phyloP scores from a whole-genome alignment of 2,113 vertebrate genomes.

The Notarius quadriscutis region DNA sequence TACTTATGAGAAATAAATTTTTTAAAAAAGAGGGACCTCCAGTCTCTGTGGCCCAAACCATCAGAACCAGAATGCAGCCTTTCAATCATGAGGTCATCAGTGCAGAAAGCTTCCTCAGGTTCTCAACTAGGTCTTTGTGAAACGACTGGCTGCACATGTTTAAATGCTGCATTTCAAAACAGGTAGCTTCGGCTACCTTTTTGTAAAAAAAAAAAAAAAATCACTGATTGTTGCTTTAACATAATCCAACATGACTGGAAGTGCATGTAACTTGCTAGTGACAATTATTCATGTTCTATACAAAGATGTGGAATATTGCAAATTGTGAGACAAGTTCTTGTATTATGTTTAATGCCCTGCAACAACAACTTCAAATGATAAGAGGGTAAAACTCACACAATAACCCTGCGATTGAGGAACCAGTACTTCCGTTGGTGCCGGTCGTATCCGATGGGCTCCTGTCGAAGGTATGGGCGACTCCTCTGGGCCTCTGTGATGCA shows the following conservation, averaged over 20 bases:
- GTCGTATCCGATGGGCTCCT: constrained; percentile 96
- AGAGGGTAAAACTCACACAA: constrained; percentile 83
- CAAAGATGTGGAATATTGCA: background rate
- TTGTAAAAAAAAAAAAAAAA: background rate
- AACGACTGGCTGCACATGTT: background rate
- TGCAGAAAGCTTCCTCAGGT: background rate
- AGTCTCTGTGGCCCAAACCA: background rate
- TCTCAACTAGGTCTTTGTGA: background rate
- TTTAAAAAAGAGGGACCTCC: background rate
- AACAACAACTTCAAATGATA: background rate
- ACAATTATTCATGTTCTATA: background rate
- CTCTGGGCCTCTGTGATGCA: constrained; percentile 94
- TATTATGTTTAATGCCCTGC: background rate
- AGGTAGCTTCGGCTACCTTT: background rate
- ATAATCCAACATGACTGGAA: background rate
- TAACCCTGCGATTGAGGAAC: constrained; percentile 94
- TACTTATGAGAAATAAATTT: background rate
- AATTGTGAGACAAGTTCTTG: background rate
- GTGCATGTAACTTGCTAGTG: too few species aligned
- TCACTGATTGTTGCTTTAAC: background rate
- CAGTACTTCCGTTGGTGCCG: constrained; percentile 93
- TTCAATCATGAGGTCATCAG: background rate
- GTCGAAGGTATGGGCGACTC: constrained; percentile 91
- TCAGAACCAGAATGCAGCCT: background rate
- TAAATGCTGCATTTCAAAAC: background rate